Evolutionary conservation across 2,113 vertebrate species (phyloP).

Genomic region (Parus major): DNA sequence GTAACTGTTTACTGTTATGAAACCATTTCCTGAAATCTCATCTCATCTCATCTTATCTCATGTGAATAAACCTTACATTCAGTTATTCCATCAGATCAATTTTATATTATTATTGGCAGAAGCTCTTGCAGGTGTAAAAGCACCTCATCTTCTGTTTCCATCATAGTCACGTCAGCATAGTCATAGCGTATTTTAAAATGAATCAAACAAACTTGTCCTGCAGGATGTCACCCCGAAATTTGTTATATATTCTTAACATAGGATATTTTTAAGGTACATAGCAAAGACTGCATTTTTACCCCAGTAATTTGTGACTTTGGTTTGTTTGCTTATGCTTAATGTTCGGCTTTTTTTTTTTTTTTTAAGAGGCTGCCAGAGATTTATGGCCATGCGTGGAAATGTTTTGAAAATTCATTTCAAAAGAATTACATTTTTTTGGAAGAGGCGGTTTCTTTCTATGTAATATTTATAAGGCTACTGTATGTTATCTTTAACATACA

Average conservation of each 20-base stretch:
- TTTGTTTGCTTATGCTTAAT: background rate
- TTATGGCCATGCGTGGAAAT: background rate
- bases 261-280: background rate
- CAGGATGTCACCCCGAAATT: background rate
- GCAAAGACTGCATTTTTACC: background rate
- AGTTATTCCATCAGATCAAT: background rate
- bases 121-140: background rate
- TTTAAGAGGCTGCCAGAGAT: background rate
- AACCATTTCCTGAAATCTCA: background rate
- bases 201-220: background rate
- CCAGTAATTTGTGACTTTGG: background rate
- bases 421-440: constrained; percentile 18
- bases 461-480: constrained; percentile 16
- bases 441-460: constrained; percentile 6
- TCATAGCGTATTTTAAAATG: background rate
- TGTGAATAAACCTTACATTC: background rate
- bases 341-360: background rate
- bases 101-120: background rate
- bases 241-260: background rate
- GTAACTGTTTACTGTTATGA: background rate
- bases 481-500: constrained; percentile 53
- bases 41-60: background rate
- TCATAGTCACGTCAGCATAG: background rate
- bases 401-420: constrained; percentile 25
- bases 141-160: background rate